A percentile compares a stretch with the other conserved stretches of the same genome.
Evolutionary conservation across 2,113 vertebrate species (phyloP).

Genomic region (Panthera leo): DNA sequence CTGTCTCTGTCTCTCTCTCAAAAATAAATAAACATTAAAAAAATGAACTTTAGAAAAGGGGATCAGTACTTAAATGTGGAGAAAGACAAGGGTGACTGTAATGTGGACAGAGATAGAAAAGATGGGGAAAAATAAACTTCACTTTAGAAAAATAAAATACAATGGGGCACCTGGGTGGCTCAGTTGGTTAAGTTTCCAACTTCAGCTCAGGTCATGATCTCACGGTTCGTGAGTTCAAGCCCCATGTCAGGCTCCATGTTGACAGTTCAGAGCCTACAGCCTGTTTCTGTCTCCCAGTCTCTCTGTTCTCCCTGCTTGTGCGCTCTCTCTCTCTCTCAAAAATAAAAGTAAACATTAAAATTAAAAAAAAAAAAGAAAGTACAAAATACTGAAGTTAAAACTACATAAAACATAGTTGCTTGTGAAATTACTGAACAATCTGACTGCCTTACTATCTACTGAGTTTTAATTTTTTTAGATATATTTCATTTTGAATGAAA

Average conservation of each 20-base stretch:
- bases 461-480: neutral
- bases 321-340: too few species aligned
- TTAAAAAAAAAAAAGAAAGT: constrained; percentile 14
- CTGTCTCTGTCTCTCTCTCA: too few species aligned
- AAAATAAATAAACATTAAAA: too few species aligned
- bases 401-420: neutral
- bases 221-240: too few species aligned
- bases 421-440: constrained; percentile 35
- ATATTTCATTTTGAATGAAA: constrained; percentile 40
- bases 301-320: too few species aligned
- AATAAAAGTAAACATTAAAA: too few species aligned
- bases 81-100: neutral
- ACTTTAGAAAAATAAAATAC: constrained; percentile 44
- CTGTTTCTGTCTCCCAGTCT: too few species aligned
- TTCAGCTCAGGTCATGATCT: too few species aligned
- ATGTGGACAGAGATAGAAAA: neutral
- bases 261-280: too few species aligned
- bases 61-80: constrained; percentile 17
- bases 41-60: neutral
- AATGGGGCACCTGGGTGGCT: neutral
- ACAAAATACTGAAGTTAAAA: constrained; percentile 2
- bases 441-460: neutral
- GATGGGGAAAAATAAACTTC: neutral
- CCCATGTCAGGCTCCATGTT: too few species aligned
- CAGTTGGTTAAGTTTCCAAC: too few species aligned